Conservation (phyloP, 2,888 invertebrate species). For the Digitonthophagus gazella region DNA sequence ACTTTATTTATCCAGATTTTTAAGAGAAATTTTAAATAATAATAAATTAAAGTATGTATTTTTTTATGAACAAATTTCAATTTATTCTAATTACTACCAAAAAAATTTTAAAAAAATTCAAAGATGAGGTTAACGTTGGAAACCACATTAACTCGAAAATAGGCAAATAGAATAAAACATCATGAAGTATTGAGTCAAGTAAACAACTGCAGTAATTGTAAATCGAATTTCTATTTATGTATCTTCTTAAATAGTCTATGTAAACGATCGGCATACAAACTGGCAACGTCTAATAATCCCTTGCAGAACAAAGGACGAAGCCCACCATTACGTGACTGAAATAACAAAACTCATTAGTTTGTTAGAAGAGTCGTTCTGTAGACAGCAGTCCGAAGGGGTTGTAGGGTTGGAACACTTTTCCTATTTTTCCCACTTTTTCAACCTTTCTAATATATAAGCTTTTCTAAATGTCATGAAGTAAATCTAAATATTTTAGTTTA, state of each 20-base stretch:
- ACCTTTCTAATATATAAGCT: no score
- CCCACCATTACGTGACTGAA: conserved; percentile 26
- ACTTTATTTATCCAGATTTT: no score
- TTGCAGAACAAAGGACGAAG: conserved; percentile 13
- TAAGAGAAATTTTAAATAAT: no score
- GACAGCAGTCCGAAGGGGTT: background rate
- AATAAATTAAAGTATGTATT: no score
- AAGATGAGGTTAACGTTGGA: no score
- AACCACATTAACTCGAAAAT: no score
- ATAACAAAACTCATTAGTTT: conserved; percentile 27
- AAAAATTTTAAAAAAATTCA: no score
- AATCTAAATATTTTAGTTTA: no score
- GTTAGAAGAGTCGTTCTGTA: conserved; percentile 6
- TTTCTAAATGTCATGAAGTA: no score
- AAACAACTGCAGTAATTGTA: background rate
- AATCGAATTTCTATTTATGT: conserved; percentile 22
- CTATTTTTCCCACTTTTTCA: background rate
- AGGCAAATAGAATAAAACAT: no score
- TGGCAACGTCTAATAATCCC: conserved; percentile 25
- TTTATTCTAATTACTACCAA: no score
- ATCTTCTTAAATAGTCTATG: conserved; percentile 17
- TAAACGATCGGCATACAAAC: conserved; percentile 26
- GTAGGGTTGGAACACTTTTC: background rate
- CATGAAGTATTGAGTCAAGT: background rate
- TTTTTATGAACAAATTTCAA: no score